Evolutionary conservation across 2,113 vertebrate species (phyloP), one percentile per base, ranked within the genome.

Genomic region (Semicossyphus pulcher): DNA sequence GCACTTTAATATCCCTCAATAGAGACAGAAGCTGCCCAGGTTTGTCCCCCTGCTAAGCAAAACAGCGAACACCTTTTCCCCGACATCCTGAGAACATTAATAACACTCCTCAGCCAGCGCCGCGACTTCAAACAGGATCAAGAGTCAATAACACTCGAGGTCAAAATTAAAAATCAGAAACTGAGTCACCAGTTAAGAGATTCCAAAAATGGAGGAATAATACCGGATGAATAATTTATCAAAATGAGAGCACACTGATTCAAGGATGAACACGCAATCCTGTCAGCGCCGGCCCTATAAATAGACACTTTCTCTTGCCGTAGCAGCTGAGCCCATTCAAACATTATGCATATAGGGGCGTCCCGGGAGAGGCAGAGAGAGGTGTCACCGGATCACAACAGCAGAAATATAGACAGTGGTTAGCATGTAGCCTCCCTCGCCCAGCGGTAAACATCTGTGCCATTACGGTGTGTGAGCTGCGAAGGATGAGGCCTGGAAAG

Each of bases 361-460:
- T 79, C 84, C 76, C 14, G 62, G 67, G 47, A 18, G 61, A 12
- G 21, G n/a, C 29, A 34, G 76, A 54, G 37, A 52, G 39, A 64
- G 63, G 81, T 86, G 79, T 83, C 75, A 74, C 81, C 52, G 78
- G 62, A 81, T 84, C 83, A 69, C 54, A 73, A 64, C 69, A 59
- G 62, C 44, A 62, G 85, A 73, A 84, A 68, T 44, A 44, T 28
- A 75, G 77, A 86, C 51, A 71, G 67, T 9, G 70, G 87, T 80
- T 76, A 81, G 57, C 62, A 76, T 84, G 71, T 79, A 75, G 83
- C 72, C 26, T 70, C 73, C 3, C 18, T 51, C 8, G n/a, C 77
- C 80, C 84, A 84, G 81, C 74, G 63, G 89, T 88, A 88, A 91
- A 93, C 87, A 91, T 90, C 76, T 88, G 90, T 75, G 87, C 76